phyloP scores from a whole-genome alignment of 1,140 invertebrate genomes.

The Asbolus verrucosus region DNA sequence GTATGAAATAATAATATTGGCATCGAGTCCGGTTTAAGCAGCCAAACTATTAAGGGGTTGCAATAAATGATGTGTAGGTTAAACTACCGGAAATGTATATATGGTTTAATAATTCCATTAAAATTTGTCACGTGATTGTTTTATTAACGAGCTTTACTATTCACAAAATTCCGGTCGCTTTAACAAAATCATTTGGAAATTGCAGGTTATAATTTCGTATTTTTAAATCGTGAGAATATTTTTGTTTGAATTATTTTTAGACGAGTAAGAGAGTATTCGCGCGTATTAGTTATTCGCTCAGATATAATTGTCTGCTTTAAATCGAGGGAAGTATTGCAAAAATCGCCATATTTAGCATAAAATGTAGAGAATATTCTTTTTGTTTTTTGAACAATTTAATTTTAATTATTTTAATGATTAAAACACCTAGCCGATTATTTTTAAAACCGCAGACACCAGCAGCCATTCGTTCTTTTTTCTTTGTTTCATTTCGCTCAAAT shows the following conservation, averaged over 20 bases:
- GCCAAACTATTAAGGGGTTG: conserved; percentile 3
- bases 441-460: background rate
- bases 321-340: background rate
- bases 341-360: too few relatives aligned
- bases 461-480: background rate
- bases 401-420: background rate
- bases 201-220: conserved; percentile 14
- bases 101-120: conserved; percentile 29
- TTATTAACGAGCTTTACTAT: conserved; percentile 7
- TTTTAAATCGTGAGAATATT: conserved; percentile 16
- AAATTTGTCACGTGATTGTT: conserved; percentile 27
- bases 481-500: conserved; percentile 1
- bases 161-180: background rate
- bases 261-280: background rate
- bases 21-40: too few relatives aligned
- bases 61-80: background rate
- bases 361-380: too few relatives aligned
- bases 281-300: background rate
- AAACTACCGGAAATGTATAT: conserved; percentile 22
- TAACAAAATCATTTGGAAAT: background rate
- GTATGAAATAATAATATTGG: too few relatives aligned
- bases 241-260: conserved; percentile 19
- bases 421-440: background rate
- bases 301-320: background rate
- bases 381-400: too few relatives aligned